phyloP scores from a whole-genome alignment of 1,140 invertebrate species.

The Chrysopa pallens region DNA sequence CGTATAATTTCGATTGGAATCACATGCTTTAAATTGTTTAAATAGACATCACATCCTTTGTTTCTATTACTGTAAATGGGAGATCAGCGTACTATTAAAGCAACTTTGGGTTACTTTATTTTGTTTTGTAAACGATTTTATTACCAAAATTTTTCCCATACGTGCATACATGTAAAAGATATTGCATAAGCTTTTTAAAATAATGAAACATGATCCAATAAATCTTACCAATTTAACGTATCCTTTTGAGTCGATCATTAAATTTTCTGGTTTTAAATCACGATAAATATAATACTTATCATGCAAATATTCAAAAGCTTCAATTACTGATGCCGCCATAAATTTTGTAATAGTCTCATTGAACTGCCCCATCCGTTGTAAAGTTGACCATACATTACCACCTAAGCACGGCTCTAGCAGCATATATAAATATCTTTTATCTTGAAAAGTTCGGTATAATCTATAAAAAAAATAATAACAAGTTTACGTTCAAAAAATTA shows the following conservation, averaged over 20 bases:
- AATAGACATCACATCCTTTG: too few species aligned
- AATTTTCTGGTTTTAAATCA: constrained; percentile 90
- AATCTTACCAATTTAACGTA: constrained; percentile 73
- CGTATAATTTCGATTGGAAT: too few species aligned
- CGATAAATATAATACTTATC: constrained; percentile 74
- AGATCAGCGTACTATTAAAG: too few species aligned
- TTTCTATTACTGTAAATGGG: too few species aligned
- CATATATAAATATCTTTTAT: constrained; percentile 91
- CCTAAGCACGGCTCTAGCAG: constrained; percentile 92
- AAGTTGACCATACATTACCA: constrained; percentile 92
- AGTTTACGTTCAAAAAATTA: background rate
- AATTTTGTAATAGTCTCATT: constrained; percentile 74
- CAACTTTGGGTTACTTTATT: too few species aligned
- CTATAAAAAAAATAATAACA: constrained; percentile 30
- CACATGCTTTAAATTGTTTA: too few species aligned
- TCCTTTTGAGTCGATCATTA: constrained; percentile 69
- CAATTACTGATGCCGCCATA: constrained; percentile 78
- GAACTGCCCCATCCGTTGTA: constrained; percentile 58
- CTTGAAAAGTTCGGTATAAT: constrained; percentile 85
- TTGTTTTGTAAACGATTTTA: too few species aligned
- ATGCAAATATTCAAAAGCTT: constrained; percentile 84
- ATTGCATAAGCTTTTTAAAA: too few species aligned
- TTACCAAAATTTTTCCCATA: too few species aligned
- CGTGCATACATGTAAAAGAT: too few species aligned
- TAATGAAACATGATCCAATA: background rate